Evolutionary conservation across 2,113 vertebrate genomes (phyloP), one percentile per base, ranked within the genome.

Genomic region (Zosterops hypoxanthus): DNA sequence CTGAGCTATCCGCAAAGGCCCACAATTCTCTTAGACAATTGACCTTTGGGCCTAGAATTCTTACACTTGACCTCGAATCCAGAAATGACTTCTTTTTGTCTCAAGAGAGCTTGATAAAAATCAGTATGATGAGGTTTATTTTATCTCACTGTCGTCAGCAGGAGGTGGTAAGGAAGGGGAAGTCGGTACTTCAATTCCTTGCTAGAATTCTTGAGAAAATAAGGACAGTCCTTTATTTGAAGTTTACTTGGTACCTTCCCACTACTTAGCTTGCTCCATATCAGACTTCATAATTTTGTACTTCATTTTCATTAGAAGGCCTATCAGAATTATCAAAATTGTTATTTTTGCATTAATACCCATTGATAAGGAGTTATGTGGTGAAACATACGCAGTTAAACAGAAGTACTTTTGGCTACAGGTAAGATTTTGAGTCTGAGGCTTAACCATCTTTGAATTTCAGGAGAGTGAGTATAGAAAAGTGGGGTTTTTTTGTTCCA

Each of bases 141-240:
- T 97, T 92, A 41, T 90, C 56, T 75, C 68, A 71, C 46, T 84
- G 24, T 64, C 69, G 79, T 60, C 68, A 92, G 49, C 60, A 86
- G 83, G 70, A 76, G 26, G 7, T 88, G 49, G 46, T 79, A 46
- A 86, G 75, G 70, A 89, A 92, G 20, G 20, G 68, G 42, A 86
- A 80, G 25, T 92, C 61, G 60, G 24, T 84, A 60, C 86, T 86
- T 93, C 31, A 64, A 0, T 82, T 92, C n/a, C 39, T 64, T 91
- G 28, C 22, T 90, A 65, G 55, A 92, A 88, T 83, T 82, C 53
- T 52, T 88, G 76, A 90, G 66, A 86, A 93, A 90, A 82, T 91
- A 90, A 60, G n/a, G 36, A 63, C 20, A 19, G 76, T 77, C 24
- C 34, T 94, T 92, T 46, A 42, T 96, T 82, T 95, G 47, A 90